phyloP scores from a whole-genome alignment of 2,113 vertebrate genomes.

The Podarcis cretensis region DNA sequence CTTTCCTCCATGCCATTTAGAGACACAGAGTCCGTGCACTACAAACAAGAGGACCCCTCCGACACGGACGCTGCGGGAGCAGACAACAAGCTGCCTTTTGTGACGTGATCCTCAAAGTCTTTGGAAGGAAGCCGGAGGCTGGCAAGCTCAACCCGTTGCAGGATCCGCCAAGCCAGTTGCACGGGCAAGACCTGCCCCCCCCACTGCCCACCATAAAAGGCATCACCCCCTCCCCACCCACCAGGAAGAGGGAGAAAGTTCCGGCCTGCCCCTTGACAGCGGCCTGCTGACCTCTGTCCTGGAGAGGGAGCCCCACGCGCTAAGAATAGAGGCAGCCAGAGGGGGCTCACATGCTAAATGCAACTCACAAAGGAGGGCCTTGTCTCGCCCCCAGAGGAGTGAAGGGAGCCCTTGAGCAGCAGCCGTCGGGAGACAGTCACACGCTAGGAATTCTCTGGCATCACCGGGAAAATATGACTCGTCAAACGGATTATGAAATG shows the following conservation, averaged over 20 bases:
- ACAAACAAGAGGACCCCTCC: neutral
- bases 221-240: neutral
- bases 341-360: slow-evolving; percentile 55
- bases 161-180: neutral
- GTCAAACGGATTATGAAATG: slow-evolving; percentile 9
- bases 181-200: neutral
- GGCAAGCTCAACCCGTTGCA: neutral
- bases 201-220: accelerated
- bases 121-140: neutral
- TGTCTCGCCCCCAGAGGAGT: slow-evolving; percentile 68
- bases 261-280: slow-evolving; percentile 1
- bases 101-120: neutral
- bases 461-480: slow-evolving; percentile 79
- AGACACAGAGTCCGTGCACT: neutral
- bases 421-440: slow-evolving; percentile 64
- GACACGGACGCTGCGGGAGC: accelerated
- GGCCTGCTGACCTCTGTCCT: slow-evolving; percentile 56
- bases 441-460: slow-evolving; percentile 74
- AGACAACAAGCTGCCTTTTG: neutral
- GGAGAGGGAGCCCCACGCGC: slow-evolving; percentile 4
- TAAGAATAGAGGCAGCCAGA: slow-evolving; percentile 72
- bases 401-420: slow-evolving; percentile 71
- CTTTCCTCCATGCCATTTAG: neutral
- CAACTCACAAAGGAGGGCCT: slow-evolving; percentile 73
- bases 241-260: slow-evolving; percentile 28